Percentiles rank a stretch among this genome's conserved stretches.
Evolutionary conservation across 2,797 vertebrate species (phyloP).

Genomic region (Prionace glauca): DNA sequence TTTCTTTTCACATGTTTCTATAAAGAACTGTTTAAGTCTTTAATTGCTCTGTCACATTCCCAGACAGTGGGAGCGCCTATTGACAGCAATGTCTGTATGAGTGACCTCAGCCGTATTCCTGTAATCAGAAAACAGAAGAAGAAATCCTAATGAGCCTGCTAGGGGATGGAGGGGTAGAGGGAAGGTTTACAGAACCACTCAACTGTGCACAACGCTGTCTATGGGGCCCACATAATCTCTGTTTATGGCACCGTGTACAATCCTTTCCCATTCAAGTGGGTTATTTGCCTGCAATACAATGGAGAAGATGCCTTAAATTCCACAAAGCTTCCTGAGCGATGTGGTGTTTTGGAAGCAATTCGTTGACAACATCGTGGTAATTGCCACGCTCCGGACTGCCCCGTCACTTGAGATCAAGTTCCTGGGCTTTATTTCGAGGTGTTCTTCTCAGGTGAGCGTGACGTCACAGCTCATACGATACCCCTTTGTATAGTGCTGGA

Average conservation of each 20-base stretch:
- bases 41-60: neutral
- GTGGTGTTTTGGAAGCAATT: neutral
- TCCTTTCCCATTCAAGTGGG: neutral
- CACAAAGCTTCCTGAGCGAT: constrained; percentile 2
- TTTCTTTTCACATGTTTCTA: neutral
- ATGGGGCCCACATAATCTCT: constrained; percentile 6
- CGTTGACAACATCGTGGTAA: neutral
- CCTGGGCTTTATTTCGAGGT: neutral
- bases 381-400: neutral
- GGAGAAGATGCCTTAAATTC: neutral
- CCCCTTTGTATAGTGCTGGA: no score
- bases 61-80: neutral
- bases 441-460: neutral
- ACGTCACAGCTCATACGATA: neutral
- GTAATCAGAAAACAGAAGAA: neutral
- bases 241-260: neutral
- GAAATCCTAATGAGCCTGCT: neutral
- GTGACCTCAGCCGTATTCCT: neutral
- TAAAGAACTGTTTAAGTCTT: neutral
- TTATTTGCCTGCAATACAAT: neutral
- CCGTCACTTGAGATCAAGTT: neutral
- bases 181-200: neutral
- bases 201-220: neutral
- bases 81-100: neutral
- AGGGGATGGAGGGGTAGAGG: neutral